Evolutionary conservation across 1,140 invertebrate genomes (phyloP).

Genomic region (Drosophila ironensis): DNA sequence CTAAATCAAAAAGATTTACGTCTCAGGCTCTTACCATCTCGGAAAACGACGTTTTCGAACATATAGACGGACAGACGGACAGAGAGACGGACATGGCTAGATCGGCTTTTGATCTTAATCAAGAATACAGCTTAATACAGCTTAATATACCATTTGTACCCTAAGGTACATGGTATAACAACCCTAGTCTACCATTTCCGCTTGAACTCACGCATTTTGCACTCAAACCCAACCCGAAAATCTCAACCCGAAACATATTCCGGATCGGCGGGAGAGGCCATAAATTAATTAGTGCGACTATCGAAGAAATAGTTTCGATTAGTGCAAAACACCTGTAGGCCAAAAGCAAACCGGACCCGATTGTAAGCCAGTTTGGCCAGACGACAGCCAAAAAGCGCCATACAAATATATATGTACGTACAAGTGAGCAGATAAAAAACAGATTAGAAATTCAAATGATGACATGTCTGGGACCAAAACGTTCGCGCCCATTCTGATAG

Average conservation of each 20-base stretch:
- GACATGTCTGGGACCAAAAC: conserved; percentile 50
- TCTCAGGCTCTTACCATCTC: too few relatives aligned
- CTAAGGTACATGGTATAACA: too few relatives aligned
- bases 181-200: conserved; percentile 15
- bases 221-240: conserved; percentile 7
- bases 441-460: conserved; percentile 77
- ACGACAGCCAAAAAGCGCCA: conserved; percentile 15
- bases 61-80: too few relatives aligned
- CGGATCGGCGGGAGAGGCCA: conserved; percentile 44
- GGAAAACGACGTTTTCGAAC: too few relatives aligned
- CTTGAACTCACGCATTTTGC: conserved; percentile 1
- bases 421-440: conserved; percentile 62
- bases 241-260: conserved; percentile 20
- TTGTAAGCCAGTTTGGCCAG: conserved; percentile 67
- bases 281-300: conserved; percentile 75
- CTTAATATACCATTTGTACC: too few relatives aligned
- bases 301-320: conserved; percentile 62
- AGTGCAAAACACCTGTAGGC: conserved; percentile 79
- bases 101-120: too few relatives aligned
- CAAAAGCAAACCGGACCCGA: conserved; percentile 51
- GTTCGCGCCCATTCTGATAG: conserved; percentile 47
- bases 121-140: too few relatives aligned
- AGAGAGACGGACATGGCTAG: too few relatives aligned
- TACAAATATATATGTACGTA: conserved; percentile 29
- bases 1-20: too few relatives aligned